Base-by-base conservation (phyloP, 1,140 invertebrate genomes). In the Dinothrombium tinctorium region DNA sequence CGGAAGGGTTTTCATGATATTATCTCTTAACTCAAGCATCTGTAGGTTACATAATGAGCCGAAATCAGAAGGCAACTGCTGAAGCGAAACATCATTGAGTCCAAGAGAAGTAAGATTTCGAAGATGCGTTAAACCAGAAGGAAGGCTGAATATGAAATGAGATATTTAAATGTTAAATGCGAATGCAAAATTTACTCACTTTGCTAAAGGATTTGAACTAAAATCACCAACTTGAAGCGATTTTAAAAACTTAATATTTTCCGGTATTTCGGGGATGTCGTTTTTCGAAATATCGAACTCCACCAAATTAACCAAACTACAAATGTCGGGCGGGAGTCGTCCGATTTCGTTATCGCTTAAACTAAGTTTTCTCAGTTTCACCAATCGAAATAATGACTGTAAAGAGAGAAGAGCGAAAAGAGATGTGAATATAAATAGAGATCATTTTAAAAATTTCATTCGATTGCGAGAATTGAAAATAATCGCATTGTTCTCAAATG, bases 281-380 rank as follows among this genome's bases (percentile, higher is more conserved):
- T 98, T 96, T 68, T 87, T 72, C 49, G 87, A 92, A 50, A 95
- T 77, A 65, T 98, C 90, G 54, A 98, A 65, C 63, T 96, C 90
- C 44, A 90, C 84, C 54, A 98, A 71, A 62, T 90, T 90, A 62
- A 86, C 79, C 63, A 96, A 84, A 63, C 90, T 87, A 58, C 87
- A 82, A 54, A 98, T 89, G 57, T 95, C 89, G 35, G 80, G 69
- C 44, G 89, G 86, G 52, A 98, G 64, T 56, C 76, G 72, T 53
- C 76, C 72, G 52, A 98, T 86, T 69, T 95, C 87, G 79, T 98
- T 98, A 68, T 95, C 90, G 65, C 86, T 94, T 53, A 96, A 66
- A 44, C 84, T 83, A 53, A 98, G 67, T 62, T 84, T 84, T 54
- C 87, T 67, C 50, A 98, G 66, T 54, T 86, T 78, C 56, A 82